Evolutionary conservation across 1,140 invertebrate species (phyloP).

Genomic region (Ditylenchus dipsaci): DNA sequence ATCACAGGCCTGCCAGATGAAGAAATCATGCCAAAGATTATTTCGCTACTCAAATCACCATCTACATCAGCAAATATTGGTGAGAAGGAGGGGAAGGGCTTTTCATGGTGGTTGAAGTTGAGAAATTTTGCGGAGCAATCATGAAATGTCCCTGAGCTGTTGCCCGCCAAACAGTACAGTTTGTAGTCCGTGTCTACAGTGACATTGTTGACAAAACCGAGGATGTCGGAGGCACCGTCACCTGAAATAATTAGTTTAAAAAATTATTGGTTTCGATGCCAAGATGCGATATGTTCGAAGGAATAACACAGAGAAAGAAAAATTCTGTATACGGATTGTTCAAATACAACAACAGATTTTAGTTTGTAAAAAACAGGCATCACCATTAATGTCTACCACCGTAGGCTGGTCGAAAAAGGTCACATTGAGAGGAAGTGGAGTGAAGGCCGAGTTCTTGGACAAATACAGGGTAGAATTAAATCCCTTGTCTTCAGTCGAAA

Average conservation of each 20-base stretch:
- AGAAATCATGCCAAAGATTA: constrained; percentile 42
- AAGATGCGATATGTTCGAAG: too few species aligned
- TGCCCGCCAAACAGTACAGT: constrained; percentile 20
- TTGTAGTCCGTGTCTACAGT: neutral
- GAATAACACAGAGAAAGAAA: too few species aligned
- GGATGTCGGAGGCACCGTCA: constrained; percentile 47
- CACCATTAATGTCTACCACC: constrained; percentile 48
- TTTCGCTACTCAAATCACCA: constrained; percentile 47
- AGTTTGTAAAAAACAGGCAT: too few species aligned
- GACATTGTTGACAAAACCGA: constrained; percentile 41
- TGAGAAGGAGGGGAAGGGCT: constrained; percentile 30
- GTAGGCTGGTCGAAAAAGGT: constrained; percentile 31
- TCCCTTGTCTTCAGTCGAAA: neutral
- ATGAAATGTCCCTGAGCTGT: constrained; percentile 11
- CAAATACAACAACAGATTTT: too few species aligned
- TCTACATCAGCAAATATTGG: constrained; percentile 48
- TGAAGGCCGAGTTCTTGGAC: neutral
- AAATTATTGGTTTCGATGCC: too few species aligned
- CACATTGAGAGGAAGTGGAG: neutral
- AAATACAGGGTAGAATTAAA: neutral
- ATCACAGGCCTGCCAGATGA: constrained; percentile 24
- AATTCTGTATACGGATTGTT: too few species aligned
- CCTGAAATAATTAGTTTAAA: too few species aligned
- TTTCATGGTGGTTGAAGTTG: constrained; percentile 12
- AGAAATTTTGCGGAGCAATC: constrained; percentile 22